phyloP scores from a whole-genome alignment of 2,797 vertebrate genomes.

The Acropternis orthonyx region DNA sequence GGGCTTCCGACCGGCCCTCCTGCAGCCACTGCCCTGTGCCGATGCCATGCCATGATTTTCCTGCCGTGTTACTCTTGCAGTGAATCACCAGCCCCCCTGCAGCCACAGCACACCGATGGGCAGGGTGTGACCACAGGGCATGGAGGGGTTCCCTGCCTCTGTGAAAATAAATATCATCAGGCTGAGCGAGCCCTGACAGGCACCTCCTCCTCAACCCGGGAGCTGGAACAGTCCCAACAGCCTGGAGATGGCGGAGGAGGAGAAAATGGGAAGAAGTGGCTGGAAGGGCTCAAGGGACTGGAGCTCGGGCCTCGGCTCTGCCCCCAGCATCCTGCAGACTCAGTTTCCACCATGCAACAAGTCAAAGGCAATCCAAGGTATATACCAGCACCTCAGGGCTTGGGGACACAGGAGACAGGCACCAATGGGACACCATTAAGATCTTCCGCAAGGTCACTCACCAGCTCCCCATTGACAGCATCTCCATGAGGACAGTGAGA shows the following conservation, averaged over 20 bases:
- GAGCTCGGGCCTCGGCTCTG: rapidly evolving
- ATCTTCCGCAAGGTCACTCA: neutral
- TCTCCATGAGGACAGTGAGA: neutral
- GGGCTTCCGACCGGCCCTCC: neutral
- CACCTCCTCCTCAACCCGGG: neutral
- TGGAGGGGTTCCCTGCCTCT: neutral
- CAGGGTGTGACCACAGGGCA: neutral
- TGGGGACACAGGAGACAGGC: neutral
- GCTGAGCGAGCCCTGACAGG: rapidly evolving
- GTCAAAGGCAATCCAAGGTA: neutral
- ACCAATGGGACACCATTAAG: neutral
- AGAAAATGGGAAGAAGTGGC: neutral
- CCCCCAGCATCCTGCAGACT: rapidly evolving
- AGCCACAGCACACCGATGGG: neutral
- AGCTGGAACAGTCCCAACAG: neutral
- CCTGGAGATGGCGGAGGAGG: neutral
- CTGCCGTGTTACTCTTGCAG: rapidly evolving
- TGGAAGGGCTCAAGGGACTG: neutral
- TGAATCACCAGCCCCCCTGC: neutral
- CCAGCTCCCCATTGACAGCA: neutral
- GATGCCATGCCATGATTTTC: neutral
- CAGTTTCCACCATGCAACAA: neutral
- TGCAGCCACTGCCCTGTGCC: neutral
- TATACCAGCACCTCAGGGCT: no score
- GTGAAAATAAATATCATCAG: neutral